A percentile compares a stretch with the other conserved stretches of the same genome.
phyloP scores from a whole-genome alignment of 2,797 vertebrate species.

The Molothrus ater region DNA sequence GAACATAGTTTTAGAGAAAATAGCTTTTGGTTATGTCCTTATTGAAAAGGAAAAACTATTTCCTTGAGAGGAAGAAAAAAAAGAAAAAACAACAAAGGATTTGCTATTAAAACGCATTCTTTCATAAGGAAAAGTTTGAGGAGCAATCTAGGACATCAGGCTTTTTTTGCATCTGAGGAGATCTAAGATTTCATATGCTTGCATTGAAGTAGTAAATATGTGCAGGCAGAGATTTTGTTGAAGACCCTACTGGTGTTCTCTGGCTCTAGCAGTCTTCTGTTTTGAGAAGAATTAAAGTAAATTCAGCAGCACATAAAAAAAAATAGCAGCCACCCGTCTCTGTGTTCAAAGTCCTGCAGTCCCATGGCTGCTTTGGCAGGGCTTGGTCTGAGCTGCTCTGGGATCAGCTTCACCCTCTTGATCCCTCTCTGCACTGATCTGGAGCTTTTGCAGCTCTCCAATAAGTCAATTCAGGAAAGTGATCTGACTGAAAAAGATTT shows the following conservation, averaged over 20 bases:
- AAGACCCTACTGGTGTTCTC: not conserved
- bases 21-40: conserved; percentile 18
- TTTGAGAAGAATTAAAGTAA: not conserved
- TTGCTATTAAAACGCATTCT: not conserved
- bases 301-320: not conserved
- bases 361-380: not conserved
- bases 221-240: not conserved
- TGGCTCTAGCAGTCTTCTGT: not conserved
- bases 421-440: not conserved
- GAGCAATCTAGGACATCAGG: not conserved
- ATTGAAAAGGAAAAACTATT: conserved; percentile 3
- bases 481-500: not conserved
- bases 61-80: not conserved
- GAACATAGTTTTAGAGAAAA: not conserved
- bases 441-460: not conserved
- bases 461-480: not conserved
- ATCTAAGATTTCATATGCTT: not conserved
- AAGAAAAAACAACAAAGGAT: not conserved
- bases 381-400: fast-evolving
- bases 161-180: not conserved
- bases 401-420: not conserved
- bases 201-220: not conserved
- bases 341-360: not conserved
- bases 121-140: not conserved
- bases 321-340: not conserved